Percentiles rank a stretch among this genome's conserved stretches.
Evolutionary conservation across 2,888 invertebrate species (phyloP).

Genomic region (Crossocerus cetratus): DNA sequence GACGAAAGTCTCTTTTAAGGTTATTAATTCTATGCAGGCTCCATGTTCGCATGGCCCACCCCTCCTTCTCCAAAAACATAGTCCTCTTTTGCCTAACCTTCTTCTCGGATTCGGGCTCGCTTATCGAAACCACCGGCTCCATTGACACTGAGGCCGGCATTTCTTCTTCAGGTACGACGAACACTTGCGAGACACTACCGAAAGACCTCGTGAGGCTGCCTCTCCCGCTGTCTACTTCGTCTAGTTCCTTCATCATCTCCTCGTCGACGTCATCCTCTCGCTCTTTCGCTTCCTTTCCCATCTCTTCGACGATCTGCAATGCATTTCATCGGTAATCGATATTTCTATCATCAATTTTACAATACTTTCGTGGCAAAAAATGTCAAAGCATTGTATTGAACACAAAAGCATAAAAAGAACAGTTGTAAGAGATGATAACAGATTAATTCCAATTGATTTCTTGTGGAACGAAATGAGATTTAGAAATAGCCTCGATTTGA

Average conservation of each 20-base stretch:
- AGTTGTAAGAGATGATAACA: too few relatives aligned
- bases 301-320: slow-evolving; percentile 31
- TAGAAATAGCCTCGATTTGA: too few relatives aligned
- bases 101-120: slow-evolving; percentile 60
- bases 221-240: slow-evolving; percentile 20
- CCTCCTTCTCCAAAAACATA: slow-evolving; percentile 57
- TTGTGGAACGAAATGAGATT: too few relatives aligned
- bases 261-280: background rate
- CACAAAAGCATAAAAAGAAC: too few relatives aligned
- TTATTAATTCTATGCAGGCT: slow-evolving; percentile 53
- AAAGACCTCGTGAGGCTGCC: slow-evolving; percentile 9
- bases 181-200: slow-evolving; percentile 37
- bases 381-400: too few relatives aligned
- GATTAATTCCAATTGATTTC: too few relatives aligned
- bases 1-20: slow-evolving; percentile 53
- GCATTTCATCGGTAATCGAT: background rate
- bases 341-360: too few relatives aligned
- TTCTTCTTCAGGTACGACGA: slow-evolving; percentile 34
- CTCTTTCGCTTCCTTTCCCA: slow-evolving; percentile 50
- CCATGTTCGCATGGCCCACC: slow-evolving; percentile 60
- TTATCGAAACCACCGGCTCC: slow-evolving; percentile 53
- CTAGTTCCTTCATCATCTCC: background rate
- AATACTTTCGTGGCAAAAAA: too few relatives aligned
- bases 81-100: slow-evolving; percentile 69
- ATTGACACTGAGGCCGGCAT: slow-evolving; percentile 14